Evolutionary conservation across 1,140 invertebrate genomes (phyloP).

Genomic region (Micrasema minimum): DNA sequence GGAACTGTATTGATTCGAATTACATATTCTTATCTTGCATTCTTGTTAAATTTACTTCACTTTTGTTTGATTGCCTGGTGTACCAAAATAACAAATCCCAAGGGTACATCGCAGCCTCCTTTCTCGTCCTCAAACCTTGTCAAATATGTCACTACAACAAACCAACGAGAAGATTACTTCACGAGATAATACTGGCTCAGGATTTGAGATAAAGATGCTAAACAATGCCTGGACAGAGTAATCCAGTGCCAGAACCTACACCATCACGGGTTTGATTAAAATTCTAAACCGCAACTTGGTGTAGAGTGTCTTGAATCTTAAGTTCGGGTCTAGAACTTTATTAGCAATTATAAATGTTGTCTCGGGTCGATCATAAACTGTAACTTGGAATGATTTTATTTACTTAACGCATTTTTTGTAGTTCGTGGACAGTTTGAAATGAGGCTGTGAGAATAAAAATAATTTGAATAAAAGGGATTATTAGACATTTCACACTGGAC

Average conservation of each 20-base stretch:
- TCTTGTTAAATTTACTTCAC: not conserved
- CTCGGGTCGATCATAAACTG: constrained; percentile 53
- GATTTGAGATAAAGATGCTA: constrained; percentile 38
- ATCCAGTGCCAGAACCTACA: constrained; percentile 1
- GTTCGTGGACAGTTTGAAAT: constrained; percentile 9
- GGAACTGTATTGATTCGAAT: too few species aligned
- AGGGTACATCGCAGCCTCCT: constrained; percentile 5
- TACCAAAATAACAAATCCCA: constrained; percentile 23
- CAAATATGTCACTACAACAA: constrained; percentile 23
- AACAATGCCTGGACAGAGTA: constrained; percentile 14
- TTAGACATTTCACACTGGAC: too few species aligned
- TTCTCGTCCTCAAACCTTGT: constrained; percentile 13
- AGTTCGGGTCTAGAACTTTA: constrained; percentile 54
- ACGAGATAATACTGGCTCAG: constrained; percentile 36
- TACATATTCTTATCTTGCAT: not conserved
- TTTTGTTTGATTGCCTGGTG: not conserved
- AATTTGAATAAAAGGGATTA: too few species aligned
- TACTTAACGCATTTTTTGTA: constrained; percentile 43
- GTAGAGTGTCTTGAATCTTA: constrained; percentile 46
- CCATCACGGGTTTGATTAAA: constrained; percentile 52
- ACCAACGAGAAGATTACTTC: constrained; percentile 43
- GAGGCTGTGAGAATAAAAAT: too few species aligned
- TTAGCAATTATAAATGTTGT: constrained; percentile 52
- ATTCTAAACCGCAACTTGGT: constrained; percentile 48
- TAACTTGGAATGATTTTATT: constrained; percentile 52